phyloP scores from a whole-genome alignment of 1,140 invertebrate genomes.

The Saccostrea cuccullata region DNA sequence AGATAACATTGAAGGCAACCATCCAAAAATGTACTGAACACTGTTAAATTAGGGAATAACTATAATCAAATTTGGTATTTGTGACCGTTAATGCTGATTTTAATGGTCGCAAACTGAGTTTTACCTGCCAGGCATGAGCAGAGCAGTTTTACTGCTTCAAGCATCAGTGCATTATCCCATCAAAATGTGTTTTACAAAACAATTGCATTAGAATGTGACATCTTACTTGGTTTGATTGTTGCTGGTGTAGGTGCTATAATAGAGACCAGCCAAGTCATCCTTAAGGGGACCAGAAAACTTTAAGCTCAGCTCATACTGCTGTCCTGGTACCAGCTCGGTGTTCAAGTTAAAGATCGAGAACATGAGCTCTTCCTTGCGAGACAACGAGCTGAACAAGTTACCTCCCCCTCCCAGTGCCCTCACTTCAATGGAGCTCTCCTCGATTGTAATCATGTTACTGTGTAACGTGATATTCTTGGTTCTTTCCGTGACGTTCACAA shows the following conservation, averaged over 20 bases:
- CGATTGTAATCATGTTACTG: slow-evolving; percentile 71
- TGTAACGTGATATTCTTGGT: slow-evolving; percentile 86
- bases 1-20: too few relatives aligned
- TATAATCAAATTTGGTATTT: neutral
- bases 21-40: neutral
- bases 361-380: slow-evolving; percentile 81
- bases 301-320: slow-evolving; percentile 83
- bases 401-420: neutral
- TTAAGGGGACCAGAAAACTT: slow-evolving; percentile 85
- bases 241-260: slow-evolving; percentile 67
- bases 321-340: slow-evolving; percentile 78
- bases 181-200: too few relatives aligned
- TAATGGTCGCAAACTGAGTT: too few relatives aligned
- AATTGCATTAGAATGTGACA: too few relatives aligned
- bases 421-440: slow-evolving; percentile 52
- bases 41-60: too few relatives aligned
- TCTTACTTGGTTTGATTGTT: slow-evolving; percentile 66
- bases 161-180: too few relatives aligned
- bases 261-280: slow-evolving; percentile 82
- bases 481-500: slow-evolving; percentile 80
- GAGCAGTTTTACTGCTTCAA: too few relatives aligned
- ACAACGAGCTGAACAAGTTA: slow-evolving; percentile 63
- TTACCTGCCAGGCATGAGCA: too few relatives aligned
- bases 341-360: slow-evolving; percentile 83
- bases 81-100: too few relatives aligned